phyloP scores from a whole-genome alignment of 2,888 invertebrate species.

The Drosophila mayaguana region DNA sequence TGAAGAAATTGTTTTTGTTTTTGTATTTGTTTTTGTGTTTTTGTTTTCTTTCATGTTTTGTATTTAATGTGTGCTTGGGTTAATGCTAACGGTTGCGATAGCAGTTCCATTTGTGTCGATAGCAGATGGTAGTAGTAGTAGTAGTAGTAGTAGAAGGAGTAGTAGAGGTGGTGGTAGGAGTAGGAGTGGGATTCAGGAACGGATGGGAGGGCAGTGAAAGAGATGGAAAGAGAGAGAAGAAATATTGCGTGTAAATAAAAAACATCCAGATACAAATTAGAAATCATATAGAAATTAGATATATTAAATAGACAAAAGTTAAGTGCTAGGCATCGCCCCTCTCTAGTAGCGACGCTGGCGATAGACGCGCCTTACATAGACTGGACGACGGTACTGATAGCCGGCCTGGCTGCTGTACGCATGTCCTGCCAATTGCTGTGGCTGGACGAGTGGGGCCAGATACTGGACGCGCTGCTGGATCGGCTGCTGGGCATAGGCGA shows the following conservation, averaged over 20 bases:
- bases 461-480: slow-evolving; percentile 69
- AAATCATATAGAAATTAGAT: slow-evolving; percentile 53
- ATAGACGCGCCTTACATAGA: slow-evolving; percentile 79
- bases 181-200: slow-evolving; percentile 28
- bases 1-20: slow-evolving; percentile 16
- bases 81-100: slow-evolving; percentile 50
- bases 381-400: slow-evolving; percentile 83
- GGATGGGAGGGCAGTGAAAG: neutral
- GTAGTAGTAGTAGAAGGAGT: slow-evolving; percentile 14
- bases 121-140: slow-evolving; percentile 25
- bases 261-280: slow-evolving; percentile 43
- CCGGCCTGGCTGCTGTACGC: slow-evolving; percentile 71
- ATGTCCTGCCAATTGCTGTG: slow-evolving; percentile 68
- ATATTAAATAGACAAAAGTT: slow-evolving; percentile 65
- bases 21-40: slow-evolving; percentile 3
- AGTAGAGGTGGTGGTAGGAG: slow-evolving; percentile 16
- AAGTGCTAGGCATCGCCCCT: slow-evolving; percentile 55
- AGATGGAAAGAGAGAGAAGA: slow-evolving; percentile 5
- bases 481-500: slow-evolving; percentile 43
- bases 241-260: slow-evolving; percentile 52
- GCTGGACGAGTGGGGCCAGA: slow-evolving; percentile 55
- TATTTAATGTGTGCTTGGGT: slow-evolving; percentile 24
- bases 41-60: slow-evolving; percentile 11
- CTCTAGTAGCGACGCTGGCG: slow-evolving; percentile 79
- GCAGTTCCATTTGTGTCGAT: slow-evolving; percentile 46